phyloP scores from a whole-genome alignment of 2,113 vertebrate genomes.

The Coptodon bakossiorum region DNA sequence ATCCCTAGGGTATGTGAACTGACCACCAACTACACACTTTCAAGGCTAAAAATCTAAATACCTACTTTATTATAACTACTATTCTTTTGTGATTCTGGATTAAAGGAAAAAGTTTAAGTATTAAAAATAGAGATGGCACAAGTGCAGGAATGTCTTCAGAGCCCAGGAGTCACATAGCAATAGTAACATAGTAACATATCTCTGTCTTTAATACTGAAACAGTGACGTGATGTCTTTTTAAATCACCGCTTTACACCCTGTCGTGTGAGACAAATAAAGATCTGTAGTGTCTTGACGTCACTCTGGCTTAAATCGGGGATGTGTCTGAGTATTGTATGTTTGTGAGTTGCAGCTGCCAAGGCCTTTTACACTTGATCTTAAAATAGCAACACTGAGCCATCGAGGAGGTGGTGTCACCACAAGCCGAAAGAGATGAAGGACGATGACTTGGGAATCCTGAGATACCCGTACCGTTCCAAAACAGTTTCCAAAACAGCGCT shows the following conservation, averaged over 20 bases:
- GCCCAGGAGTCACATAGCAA: not conserved
- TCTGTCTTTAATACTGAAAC: not conserved
- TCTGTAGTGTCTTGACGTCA: constrained; percentile 9
- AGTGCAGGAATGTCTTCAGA: not conserved
- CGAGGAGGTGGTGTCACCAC: not conserved
- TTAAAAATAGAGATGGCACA: not conserved
- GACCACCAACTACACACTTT: not conserved
- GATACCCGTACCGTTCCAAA: not conserved
- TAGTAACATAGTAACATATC: not conserved
- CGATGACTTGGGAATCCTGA: constrained; percentile 24
- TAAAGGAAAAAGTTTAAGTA: not conserved
- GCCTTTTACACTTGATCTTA: constrained; percentile 25
- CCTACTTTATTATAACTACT: not conserved
- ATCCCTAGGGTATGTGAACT: not conserved
- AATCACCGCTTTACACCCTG: not conserved
- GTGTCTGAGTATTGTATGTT: not conserved
- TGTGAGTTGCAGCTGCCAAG: constrained; percentile 5
- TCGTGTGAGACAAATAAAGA: not conserved
- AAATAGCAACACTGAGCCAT: constrained; percentile 9
- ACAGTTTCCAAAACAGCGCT: not conserved
- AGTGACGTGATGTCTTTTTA: constrained; percentile 4
- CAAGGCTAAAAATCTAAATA: not conserved
- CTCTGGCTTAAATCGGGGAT: not conserved
- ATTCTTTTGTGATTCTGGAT: not conserved
- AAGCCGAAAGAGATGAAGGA: not conserved